Evolutionary conservation across 2,113 vertebrate species (phyloP).

Genomic region (Aptenodytes patagonicus): DNA sequence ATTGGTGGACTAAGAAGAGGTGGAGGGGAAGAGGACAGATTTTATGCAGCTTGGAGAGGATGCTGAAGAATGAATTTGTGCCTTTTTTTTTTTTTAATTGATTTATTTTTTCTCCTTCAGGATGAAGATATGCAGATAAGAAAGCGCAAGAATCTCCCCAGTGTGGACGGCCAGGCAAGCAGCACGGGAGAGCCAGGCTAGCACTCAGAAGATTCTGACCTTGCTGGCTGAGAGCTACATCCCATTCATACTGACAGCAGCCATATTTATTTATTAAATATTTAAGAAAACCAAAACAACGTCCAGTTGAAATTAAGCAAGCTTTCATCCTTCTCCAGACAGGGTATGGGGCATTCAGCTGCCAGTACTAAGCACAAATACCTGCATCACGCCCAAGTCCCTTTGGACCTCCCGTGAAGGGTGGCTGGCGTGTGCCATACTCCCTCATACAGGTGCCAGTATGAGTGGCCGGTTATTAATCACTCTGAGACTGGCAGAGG

Average conservation of each 20-base stretch:
- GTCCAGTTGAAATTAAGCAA: neutral
- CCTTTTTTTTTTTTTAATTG: neutral
- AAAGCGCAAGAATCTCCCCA: neutral
- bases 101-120: neutral
- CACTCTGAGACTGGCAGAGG: neutral
- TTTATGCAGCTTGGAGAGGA: neutral
- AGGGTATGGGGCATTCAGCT: neutral
- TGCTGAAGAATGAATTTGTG: neutral
- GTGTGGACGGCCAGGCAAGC: neutral
- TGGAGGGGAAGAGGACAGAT: neutral
- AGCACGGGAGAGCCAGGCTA: neutral
- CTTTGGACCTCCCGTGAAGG: neutral
- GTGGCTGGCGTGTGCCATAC: neutral
- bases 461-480: accelerated
- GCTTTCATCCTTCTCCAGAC: neutral
- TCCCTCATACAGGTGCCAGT: neutral
- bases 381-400: accelerated
- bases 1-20: neutral
- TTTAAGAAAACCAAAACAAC: neutral
- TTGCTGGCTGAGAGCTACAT: neutral
- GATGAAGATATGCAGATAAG: constrained; percentile 52
- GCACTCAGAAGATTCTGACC: neutral
- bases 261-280: neutral
- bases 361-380: neutral
- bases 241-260: neutral